Evolutionary conservation across 2,888 invertebrate genomes (phyloP).

Genomic region (Heteropelma amictum): DNA sequence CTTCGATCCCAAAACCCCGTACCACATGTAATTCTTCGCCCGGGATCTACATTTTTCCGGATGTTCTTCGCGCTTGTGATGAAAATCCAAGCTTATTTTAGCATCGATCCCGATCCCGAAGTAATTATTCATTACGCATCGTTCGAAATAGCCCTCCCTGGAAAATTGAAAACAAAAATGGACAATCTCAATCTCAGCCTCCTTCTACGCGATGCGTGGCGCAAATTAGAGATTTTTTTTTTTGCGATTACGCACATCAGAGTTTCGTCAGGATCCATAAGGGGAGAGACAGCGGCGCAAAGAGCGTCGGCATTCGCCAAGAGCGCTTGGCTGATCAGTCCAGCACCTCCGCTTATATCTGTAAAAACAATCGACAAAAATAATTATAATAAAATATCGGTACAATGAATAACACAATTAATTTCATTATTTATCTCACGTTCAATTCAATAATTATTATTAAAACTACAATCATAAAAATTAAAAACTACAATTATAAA

Average conservation of each 20-base stretch:
- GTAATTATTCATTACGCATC: conserved; percentile 99
- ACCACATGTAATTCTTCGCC: conserved; percentile 98
- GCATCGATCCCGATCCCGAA: conserved; percentile 99
- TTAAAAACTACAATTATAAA: neutral
- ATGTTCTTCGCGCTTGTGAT: conserved; percentile 97
- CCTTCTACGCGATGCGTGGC: neutral
- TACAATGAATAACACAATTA: neutral
- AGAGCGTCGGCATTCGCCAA: conserved; percentile 97
- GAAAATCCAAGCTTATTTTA: conserved; percentile 97
- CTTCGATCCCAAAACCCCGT: conserved; percentile 89
- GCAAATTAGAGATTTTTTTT: neutral
- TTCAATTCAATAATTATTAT: neutral
- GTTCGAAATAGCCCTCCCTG: conserved; percentile 93
- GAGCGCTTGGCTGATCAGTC: conserved; percentile 96
- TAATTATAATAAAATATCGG: no score
- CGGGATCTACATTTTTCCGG: conserved; percentile 97
- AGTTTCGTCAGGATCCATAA: conserved; percentile 95
- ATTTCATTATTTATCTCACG: neutral
- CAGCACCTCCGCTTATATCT: conserved; percentile 86
- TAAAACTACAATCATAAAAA: neutral
- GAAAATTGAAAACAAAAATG: conserved; percentile 34
- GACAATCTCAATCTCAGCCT: conserved; percentile 2
- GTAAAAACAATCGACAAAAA: conserved; percentile 18
- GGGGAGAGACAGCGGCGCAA: conserved; percentile 96
- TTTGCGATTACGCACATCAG: conserved; percentile 79